Evolutionary conservation across 2,113 vertebrate species (phyloP).

Genomic region (Antennarius striatus): DNA sequence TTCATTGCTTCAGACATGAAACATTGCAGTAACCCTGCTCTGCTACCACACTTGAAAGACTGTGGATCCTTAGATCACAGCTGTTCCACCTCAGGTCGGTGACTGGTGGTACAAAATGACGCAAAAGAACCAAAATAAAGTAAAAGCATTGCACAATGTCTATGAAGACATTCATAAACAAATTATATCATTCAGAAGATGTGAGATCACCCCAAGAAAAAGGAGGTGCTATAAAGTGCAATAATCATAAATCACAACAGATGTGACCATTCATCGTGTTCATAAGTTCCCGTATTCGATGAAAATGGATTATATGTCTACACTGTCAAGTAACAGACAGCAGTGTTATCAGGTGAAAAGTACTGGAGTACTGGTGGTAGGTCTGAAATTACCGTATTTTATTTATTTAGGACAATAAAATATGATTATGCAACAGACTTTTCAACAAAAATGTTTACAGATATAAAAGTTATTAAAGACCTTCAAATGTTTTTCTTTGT

Average conservation of each 20-base stretch:
- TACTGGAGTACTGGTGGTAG: no score
- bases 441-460: no score
- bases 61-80: constrained; percentile 38
- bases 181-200: constrained; percentile 48
- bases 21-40: constrained; percentile 53
- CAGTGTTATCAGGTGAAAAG: no score
- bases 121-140: constrained; percentile 27
- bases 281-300: constrained; percentile 25
- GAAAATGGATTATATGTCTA: constrained; percentile 42
- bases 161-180: constrained; percentile 36
- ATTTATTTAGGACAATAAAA: no score
- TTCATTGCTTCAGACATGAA: constrained; percentile 66
- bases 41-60: constrained; percentile 52
- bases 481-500: no score
- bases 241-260: constrained; percentile 39
- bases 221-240: constrained; percentile 41
- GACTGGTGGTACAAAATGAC: constrained; percentile 19
- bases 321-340: background rate
- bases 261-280: constrained; percentile 45
- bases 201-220: constrained; percentile 45
- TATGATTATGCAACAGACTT: no score
- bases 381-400: no score
- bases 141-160: constrained; percentile 47
- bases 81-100: constrained; percentile 35
- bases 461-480: no score